Evolutionary conservation across 2,888 invertebrate species (phyloP).

Genomic region (Orthosia incerta): DNA sequence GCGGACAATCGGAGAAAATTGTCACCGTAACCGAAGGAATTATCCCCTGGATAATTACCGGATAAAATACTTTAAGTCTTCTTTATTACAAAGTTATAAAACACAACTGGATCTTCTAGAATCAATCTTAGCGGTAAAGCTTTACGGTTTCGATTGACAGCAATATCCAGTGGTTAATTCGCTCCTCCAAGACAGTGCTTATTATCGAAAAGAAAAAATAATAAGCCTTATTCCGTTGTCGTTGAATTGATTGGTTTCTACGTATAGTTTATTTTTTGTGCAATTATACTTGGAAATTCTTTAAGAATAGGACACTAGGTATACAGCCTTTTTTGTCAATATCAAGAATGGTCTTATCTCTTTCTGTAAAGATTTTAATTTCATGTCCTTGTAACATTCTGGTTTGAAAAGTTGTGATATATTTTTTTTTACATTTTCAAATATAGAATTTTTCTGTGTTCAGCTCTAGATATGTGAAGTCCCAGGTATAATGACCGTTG

Average conservation of each 20-base stretch:
- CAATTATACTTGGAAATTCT: constrained; percentile 79
- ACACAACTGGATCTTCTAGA: constrained; percentile 35
- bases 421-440: constrained; percentile 48
- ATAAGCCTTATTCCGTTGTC: constrained; percentile 74
- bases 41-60: constrained; percentile 81
- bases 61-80: constrained; percentile 76
- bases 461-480: constrained; percentile 32
- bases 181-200: constrained; percentile 71
- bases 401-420: constrained; percentile 56
- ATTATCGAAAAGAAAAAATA: constrained; percentile 78
- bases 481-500: constrained; percentile 50
- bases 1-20: constrained; percentile 78
- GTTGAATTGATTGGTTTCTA: constrained; percentile 83
- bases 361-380: constrained; percentile 65
- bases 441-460: constrained; percentile 55
- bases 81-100: constrained; percentile 66
- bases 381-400: constrained; percentile 41
- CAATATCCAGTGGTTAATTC: constrained; percentile 47
- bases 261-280: constrained; percentile 77
- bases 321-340: constrained; percentile 58
- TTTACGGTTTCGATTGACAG: constrained; percentile 49
- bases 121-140: constrained; percentile 53
- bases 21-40: constrained; percentile 80
- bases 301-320: constrained; percentile 63
- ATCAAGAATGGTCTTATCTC: constrained; percentile 50